Percentiles rank a stretch among this genome's conserved stretches.
These are phyloP conservation scores for cattle (Bos taurus) DNA, from an alignment of 2,113 vertebrate genomes.

Conservation along the genomic window DNA sequence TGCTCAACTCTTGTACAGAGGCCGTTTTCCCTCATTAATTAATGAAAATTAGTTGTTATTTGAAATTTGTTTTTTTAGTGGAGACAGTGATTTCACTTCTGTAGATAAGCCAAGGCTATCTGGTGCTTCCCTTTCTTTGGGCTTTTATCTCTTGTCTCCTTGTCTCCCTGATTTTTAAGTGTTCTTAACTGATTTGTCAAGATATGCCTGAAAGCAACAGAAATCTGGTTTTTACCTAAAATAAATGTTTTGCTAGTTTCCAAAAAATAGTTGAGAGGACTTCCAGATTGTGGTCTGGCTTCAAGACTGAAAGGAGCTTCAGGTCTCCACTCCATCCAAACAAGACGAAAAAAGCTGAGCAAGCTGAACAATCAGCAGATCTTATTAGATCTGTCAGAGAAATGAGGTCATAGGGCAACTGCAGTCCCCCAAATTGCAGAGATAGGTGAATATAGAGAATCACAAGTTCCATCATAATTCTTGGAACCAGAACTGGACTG, in stretches of 20 bases:
- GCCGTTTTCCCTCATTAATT: neutral
- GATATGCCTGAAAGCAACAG: neutral
- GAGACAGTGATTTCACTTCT: neutral
- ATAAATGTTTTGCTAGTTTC: neutral
- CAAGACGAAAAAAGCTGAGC: neutral
- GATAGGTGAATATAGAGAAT: neutral
- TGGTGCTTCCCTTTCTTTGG: neutral
- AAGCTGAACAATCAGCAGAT: neutral
- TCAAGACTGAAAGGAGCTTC: neutral
- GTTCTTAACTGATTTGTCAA: neutral
- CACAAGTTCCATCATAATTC: neutral
- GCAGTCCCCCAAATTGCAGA: neutral
- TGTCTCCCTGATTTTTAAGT: neutral
- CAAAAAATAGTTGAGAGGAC: neutral
- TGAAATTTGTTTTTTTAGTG: conserved; percentile 18
- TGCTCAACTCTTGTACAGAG: neutral
- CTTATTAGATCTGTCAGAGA: neutral
- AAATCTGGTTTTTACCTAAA: neutral
- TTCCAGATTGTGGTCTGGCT: neutral
- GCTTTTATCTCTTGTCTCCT: neutral
- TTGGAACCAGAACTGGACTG: neutral
- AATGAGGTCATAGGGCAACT: neutral
- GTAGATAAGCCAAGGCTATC: neutral
- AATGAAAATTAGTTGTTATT: neutral
- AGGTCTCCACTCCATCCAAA: neutral